A percentile compares a stretch with the other conserved stretches of the same genome.
Conservation (phyloP, 2,888 invertebrate genomes). For the Helleia helle region DNA sequence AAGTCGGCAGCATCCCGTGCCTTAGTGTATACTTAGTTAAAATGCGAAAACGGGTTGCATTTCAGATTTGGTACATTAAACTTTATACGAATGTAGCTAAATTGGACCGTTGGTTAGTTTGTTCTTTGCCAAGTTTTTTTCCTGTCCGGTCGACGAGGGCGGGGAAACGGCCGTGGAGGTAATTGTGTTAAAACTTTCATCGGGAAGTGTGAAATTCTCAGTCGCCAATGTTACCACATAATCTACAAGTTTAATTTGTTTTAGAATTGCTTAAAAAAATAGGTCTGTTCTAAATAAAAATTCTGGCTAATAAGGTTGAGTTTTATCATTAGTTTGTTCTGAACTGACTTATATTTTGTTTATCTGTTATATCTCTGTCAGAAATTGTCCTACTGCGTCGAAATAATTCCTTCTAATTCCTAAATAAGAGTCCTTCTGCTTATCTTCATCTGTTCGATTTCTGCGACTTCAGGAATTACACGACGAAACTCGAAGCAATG, state of each 20-base stretch:
- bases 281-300: not conserved
- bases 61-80: constrained; percentile 69
- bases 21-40: constrained; percentile 35
- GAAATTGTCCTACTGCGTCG: no score
- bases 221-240: constrained; percentile 43
- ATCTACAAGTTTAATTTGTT: constrained; percentile 60
- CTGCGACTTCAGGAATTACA: no score
- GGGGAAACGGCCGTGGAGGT: constrained; percentile 58
- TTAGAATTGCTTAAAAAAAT: constrained; percentile 38
- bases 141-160: constrained; percentile 56
- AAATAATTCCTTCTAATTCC: no score
- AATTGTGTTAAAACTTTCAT: constrained; percentile 72
- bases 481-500: no score
- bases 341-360: no score
- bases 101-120: constrained; percentile 69
- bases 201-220: constrained; percentile 65
- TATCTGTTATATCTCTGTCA: no score
- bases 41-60: constrained; percentile 51
- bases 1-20: constrained; percentile 19
- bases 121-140: constrained; percentile 69
- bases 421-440: no score
- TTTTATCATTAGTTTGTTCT: not conserved
- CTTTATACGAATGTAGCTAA: constrained; percentile 66
- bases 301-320: not conserved
- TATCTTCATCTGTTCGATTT: no score